Percentiles rank a stretch among this genome's conserved stretches.
Conservation (phyloP, 2,113 vertebrate species). For the Ictidomys tridecemlineatus region DNA sequence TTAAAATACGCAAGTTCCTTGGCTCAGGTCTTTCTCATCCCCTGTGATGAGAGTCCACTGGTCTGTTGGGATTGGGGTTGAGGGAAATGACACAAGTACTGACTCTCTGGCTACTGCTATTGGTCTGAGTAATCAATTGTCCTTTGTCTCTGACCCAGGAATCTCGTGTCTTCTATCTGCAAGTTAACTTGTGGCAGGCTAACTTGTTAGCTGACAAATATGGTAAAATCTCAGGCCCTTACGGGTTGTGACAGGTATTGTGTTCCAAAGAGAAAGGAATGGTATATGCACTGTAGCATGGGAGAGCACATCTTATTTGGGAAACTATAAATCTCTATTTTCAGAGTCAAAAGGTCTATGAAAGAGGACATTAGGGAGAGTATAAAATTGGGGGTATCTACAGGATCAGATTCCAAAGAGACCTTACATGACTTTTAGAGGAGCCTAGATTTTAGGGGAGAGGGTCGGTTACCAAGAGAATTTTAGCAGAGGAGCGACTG, state of each 20-base stretch:
- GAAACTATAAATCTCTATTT: neutral
- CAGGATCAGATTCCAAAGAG: neutral
- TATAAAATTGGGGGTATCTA: neutral
- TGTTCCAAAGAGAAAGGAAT: neutral
- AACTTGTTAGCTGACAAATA: neutral
- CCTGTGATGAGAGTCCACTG: neutral
- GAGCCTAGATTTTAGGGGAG: neutral
- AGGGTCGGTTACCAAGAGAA: neutral
- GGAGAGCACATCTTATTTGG: neutral
- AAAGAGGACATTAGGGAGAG: neutral
- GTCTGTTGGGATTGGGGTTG: neutral
- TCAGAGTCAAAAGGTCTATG: neutral
- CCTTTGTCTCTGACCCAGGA: neutral
- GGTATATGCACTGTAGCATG: neutral
- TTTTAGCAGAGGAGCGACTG: neutral
- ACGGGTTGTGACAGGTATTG: neutral
- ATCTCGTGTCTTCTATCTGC: neutral
- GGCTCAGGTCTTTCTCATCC: neutral
- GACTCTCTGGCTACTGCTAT: neutral
- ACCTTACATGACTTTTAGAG: no score
- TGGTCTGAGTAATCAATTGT: neutral
- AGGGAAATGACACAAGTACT: neutral
- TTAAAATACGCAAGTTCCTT: neutral
- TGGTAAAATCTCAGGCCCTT: neutral
- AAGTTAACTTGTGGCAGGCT: neutral